phyloP scores from a whole-genome alignment of 1,140 invertebrate genomes.

The Macrosteles quadrilineatus region DNA sequence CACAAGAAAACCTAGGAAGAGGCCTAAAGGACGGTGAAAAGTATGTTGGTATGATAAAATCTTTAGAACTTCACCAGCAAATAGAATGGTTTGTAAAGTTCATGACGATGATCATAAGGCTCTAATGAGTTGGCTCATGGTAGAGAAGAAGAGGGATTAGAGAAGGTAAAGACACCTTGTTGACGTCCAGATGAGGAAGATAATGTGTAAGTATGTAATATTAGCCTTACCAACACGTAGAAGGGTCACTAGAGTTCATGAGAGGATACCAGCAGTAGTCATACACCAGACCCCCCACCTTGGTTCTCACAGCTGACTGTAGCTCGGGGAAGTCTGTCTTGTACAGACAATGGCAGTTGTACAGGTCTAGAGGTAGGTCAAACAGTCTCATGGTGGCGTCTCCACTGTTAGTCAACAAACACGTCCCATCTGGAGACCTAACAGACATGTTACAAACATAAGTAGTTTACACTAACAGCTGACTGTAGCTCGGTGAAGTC shows the following conservation, averaged over 20 bases:
- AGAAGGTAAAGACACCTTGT: too few relatives aligned
- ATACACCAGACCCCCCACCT: slow-evolving; percentile 84
- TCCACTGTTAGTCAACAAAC: slow-evolving; percentile 77
- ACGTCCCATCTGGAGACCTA: slow-evolving; percentile 85
- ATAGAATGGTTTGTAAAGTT: too few relatives aligned
- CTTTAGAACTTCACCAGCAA: too few relatives aligned
- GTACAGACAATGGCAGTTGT: slow-evolving; percentile 53
- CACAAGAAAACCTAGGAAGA: too few relatives aligned
- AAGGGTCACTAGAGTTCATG: slow-evolving; percentile 78
- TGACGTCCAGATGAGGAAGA: not conserved
- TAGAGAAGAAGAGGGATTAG: too few relatives aligned
- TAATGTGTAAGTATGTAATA: not conserved
- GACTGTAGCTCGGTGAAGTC: too few relatives aligned
- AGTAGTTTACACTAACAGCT: too few relatives aligned
- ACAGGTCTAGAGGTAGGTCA: slow-evolving; percentile 73
- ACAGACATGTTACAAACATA: too few relatives aligned
- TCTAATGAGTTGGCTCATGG: too few relatives aligned
- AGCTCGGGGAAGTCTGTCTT: slow-evolving; percentile 53
- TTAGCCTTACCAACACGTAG: slow-evolving; percentile 72
- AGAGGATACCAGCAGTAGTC: slow-evolving; percentile 91
- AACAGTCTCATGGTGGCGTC: slow-evolving; percentile 75
- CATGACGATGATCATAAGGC: too few relatives aligned
- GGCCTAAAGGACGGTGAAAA: too few relatives aligned
- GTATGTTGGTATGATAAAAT: too few relatives aligned
- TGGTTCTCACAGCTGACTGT: slow-evolving; percentile 67